Base-by-base conservation (phyloP, 2,113 vertebrate genomes). In the Hippocampus barbouri region DNA sequence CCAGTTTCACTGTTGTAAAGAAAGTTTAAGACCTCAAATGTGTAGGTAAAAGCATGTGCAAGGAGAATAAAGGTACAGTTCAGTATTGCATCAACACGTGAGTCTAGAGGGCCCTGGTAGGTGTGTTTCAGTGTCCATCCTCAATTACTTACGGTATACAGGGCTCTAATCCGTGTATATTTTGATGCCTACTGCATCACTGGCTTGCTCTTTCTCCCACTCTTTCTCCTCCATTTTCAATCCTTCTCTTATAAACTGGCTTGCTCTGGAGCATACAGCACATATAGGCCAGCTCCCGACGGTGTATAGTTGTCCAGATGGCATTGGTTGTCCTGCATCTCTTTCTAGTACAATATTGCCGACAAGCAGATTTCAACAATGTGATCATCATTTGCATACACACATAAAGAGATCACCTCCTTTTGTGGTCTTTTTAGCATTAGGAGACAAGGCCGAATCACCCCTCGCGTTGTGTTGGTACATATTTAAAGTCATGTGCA, bases 221-320 rank as follows among this genome's bases (percentile, higher is more conserved):
- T 63, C 25, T 25, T 25, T 25, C 25, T 25, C 59, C 5, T 9
- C 16, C 11, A 2, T 38, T 41, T 70, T 47, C 38, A 30, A 5
- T 61, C 30, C 30, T 49, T 59, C 15, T 62, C 67, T 53, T 66
- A 47, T 71, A 70, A 16, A 51, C 49, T 64, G 14, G 51, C 20
- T 71, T 11, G 69, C 8, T 70, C 5, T 74, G 66, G 47, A 59
- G 60, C 23, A 23, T 68, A 47, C 61, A 59, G 70, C 63, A 40
- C 73, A 80, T 83, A 74, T 85, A 70, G 86, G 83, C 66, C 83
- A 87, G 73, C 69, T 87, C 83, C 73, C 79, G 63, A 59, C 68
- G 74, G 80, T 79, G 74, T 76, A 81, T 83, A 86, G 76, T 62
- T 82, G 76, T 84, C 72, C 76, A 72, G 25, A 70, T 74, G 62